These are phyloP conservation scores for Equus quagga DNA, from an alignment of 2,113 vertebrate species.

Conservation along the genomic window DNA sequence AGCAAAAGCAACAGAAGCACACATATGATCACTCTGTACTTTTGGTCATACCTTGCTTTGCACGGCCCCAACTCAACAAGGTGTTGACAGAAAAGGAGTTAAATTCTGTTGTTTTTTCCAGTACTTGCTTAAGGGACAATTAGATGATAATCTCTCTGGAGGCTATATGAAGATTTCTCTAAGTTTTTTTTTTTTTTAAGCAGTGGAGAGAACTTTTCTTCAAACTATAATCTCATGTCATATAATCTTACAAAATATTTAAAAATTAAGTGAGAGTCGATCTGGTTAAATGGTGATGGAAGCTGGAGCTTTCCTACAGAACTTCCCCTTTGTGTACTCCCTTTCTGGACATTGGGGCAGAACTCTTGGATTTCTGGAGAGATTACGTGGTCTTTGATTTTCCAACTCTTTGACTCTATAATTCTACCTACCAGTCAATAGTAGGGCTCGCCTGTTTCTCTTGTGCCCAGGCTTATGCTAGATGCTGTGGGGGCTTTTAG, in stretches of 20 bases:
- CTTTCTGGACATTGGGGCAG: background rate
- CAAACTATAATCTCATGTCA: background rate
- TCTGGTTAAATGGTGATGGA: background rate
- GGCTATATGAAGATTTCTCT: background rate
- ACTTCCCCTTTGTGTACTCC: background rate
- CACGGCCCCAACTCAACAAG: background rate
- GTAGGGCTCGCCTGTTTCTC: background rate
- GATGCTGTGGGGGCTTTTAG: background rate
- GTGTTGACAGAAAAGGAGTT: background rate
- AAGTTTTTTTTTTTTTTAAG: background rate
- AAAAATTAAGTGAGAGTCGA: constrained; percentile 8
- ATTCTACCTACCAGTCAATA: background rate
- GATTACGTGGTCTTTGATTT: background rate
- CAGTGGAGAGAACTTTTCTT: background rate
- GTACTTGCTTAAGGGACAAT: background rate
- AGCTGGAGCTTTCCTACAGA: background rate
- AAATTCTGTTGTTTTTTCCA: background rate
- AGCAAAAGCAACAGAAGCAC: background rate
- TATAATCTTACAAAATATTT: background rate
- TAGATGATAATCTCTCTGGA: background rate
- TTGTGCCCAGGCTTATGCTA: background rate
- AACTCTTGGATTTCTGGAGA: constrained; percentile 18
- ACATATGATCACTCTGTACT: background rate
- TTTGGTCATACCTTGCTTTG: background rate
- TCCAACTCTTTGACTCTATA: background rate